Percentiles rank a stretch among this genome's conserved stretches.
Evolutionary conservation across 2,113 vertebrate species (phyloP).

Genomic region (Phrynosoma blainvillii): DNA sequence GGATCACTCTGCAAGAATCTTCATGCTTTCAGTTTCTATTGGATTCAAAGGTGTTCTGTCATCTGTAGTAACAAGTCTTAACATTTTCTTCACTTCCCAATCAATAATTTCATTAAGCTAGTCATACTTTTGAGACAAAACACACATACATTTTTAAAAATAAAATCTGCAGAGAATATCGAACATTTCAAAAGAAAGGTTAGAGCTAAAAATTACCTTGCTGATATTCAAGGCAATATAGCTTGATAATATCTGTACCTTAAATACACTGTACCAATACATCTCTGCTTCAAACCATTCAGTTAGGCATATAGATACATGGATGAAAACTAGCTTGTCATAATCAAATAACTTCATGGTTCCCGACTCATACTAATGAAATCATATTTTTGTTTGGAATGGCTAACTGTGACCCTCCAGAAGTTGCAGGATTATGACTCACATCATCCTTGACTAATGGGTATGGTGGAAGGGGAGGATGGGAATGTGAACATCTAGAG

Average conservation of each 20-base stretch:
- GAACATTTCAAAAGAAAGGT: background rate
- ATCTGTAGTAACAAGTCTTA: background rate
- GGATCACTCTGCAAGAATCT: background rate
- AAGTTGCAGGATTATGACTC: background rate
- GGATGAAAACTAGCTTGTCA: background rate
- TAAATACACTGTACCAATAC: background rate
- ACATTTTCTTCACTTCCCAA: background rate
- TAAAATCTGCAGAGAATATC: background rate
- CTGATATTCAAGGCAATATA: background rate
- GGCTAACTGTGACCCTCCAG: background rate
- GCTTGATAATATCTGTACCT: background rate
- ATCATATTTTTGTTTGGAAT: background rate
- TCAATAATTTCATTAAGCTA: background rate
- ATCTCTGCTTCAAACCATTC: background rate
- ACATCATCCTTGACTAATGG: too few species aligned
- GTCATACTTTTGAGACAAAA: background rate
- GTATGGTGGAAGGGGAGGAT: too few species aligned
- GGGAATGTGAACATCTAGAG: background rate
- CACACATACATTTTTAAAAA: background rate
- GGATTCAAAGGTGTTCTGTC: background rate
- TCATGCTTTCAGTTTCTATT: background rate
- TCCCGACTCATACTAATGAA: background rate
- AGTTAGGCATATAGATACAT: background rate
- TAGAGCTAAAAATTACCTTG: background rate
- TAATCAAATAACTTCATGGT: conserved; percentile 7